Evolutionary conservation across 1,140 invertebrate genomes (phyloP), one percentile per base, ranked within the genome.

Genomic region (Leucophenga varia): DNA sequence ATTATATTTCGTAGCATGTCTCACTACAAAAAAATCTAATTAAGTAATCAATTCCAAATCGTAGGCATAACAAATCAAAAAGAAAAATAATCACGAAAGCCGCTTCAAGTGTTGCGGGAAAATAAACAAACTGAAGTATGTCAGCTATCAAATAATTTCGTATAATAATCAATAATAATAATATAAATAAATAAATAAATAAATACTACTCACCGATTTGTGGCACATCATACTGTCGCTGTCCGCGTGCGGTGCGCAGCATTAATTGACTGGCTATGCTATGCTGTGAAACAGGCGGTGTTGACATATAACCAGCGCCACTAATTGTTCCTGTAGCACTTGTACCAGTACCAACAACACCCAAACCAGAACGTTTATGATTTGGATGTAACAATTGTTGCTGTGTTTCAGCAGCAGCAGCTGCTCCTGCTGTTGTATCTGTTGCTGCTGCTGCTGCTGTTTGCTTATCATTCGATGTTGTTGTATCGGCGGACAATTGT

Each of bases 171-270:
- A n/a, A n/a, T n/a, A n/a, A n/a, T n/a, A n/a, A n/a, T n/a, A n/a
- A n/a, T n/a, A n/a, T n/a, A n/a, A n/a, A n/a, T n/a, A n/a, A n/a
- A n/a, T n/a, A 34, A 34, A 13, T 13, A 8, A 8, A 14, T n/a
- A 34, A 8, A 18, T 5, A 43, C 7, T 12, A 81, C 84, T 85
- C 65, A 86, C 84, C 83, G 52, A 86, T 85, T 74, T 85, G 84
- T 52, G 84, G 84, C 45, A 86, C 82, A 70, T 86, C 84, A 67
- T 85, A 86, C 55, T 84, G 81, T 55, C 83, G 70, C 67, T 81
- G 82, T 40, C 82, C 82, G 57, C 84, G 78, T 43, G 81, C 77
- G 16, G 81, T 80, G 52, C 84, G 80, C 49, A 85, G 68, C 82
- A 86, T 83, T 45, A 86, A 70, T 58, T 85, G 82, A 51, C 77